A percentile compares a stretch with the other conserved stretches of the same genome.
Conservation (phyloP, 2,113 vertebrate genomes). For the Meriones unguiculatus region DNA sequence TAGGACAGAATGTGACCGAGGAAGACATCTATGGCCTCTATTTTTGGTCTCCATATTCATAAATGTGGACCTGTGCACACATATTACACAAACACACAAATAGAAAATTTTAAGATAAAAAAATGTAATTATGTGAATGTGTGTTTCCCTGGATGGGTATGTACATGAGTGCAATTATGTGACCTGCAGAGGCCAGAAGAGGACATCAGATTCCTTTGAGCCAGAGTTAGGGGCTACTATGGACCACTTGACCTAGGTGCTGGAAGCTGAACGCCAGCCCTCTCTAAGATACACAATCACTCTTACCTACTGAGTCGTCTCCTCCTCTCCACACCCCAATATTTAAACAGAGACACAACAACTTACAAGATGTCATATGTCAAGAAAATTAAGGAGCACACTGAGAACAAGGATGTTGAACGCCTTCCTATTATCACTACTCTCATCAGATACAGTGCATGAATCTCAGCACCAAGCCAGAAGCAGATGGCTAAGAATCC, state of each 20-base stretch:
- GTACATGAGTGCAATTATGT: neutral
- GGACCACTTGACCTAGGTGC: neutral
- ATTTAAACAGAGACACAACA: neutral
- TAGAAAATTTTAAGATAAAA: neutral
- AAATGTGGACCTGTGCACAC: neutral
- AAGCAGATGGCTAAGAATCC: conserved; percentile 47
- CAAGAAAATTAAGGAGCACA: conserved; percentile 61
- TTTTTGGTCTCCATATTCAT: neutral
- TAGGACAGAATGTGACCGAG: neutral
- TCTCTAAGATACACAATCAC: neutral
- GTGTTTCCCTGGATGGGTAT: neutral
- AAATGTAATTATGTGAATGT: neutral
- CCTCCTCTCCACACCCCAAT: neutral
- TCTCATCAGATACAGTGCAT: neutral
- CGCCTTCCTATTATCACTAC: conserved; percentile 38
- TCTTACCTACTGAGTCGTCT: neutral
- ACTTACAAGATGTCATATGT: conserved; percentile 47
- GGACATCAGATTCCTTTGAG: neutral
- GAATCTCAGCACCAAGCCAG: neutral
- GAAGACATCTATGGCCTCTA: neutral
- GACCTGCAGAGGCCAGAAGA: neutral
- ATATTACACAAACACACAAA: neutral
- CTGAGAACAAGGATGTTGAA: neutral
- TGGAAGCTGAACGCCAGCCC: neutral
- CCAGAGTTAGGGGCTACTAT: neutral